Evolutionary conservation across 2,113 vertebrate species (phyloP).

Genomic region (Vicugna pacos): DNA sequence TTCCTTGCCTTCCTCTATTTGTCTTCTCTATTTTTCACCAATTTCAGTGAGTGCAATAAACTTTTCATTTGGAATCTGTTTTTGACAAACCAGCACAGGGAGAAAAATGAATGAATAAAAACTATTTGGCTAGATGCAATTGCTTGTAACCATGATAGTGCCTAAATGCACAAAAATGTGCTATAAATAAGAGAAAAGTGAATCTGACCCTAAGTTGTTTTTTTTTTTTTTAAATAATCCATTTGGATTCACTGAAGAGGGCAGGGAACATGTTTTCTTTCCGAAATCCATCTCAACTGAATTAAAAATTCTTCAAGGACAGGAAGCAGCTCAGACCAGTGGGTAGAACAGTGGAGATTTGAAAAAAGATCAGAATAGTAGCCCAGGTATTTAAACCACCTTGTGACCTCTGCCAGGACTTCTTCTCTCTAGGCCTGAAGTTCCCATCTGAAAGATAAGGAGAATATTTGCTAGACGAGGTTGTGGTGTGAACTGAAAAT

Average conservation of each 20-base stretch:
- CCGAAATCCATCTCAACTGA: constrained; percentile 13
- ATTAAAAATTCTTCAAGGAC: background rate
- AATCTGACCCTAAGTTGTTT: constrained; percentile 25
- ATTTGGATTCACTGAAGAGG: constrained; percentile 5
- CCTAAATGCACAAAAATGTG: constrained; percentile 38
- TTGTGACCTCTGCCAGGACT: background rate
- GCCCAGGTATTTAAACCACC: constrained; percentile 8
- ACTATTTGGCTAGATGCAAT: background rate
- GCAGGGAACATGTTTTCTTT: background rate
- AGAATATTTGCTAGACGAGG: background rate
- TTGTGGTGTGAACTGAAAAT: background rate
- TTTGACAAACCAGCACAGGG: constrained; percentile 6
- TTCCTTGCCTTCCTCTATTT: background rate
- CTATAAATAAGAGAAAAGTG: constrained; percentile 28
- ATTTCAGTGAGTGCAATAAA: background rate
- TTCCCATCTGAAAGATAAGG: background rate
- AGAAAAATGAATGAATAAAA: constrained; percentile 17
- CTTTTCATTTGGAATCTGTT: constrained; percentile 43
- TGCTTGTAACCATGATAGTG: background rate
- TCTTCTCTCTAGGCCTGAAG: background rate
- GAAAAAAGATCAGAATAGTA: constrained; percentile 23
- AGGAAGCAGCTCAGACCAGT: constrained; percentile 5
- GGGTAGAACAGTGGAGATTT: background rate
- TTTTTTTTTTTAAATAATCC: background rate
- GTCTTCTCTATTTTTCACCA: constrained; percentile 19